A percentile compares a stretch with the other conserved stretches of the same genome.
Conservation (phyloP, 2,888 invertebrate genomes). For the Xanthia icteritia region DNA sequence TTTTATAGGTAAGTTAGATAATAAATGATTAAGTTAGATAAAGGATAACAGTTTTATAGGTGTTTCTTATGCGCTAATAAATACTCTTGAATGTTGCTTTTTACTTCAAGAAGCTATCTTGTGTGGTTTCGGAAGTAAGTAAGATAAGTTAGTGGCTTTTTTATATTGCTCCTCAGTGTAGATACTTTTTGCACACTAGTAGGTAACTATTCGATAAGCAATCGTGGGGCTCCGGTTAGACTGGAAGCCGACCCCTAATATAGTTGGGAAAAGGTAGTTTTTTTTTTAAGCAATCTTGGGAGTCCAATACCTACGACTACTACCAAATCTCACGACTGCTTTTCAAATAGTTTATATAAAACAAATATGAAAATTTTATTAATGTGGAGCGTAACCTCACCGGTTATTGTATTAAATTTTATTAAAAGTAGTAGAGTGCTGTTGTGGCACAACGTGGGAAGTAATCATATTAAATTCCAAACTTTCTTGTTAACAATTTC, state of each 20-base stretch:
- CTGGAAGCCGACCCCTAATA: too few species aligned
- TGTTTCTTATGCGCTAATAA: too few species aligned
- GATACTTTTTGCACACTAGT: not conserved
- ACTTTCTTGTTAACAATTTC: conserved; percentile 14
- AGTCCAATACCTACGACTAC: not conserved
- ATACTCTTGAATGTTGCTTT: too few species aligned
- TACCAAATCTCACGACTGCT: not conserved
- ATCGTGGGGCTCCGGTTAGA: not conserved
- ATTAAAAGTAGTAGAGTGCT: not conserved
- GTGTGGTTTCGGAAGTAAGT: too few species aligned
- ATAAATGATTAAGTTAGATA: too few species aligned
- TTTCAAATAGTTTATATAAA: not conserved
- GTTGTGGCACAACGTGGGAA: not conserved
- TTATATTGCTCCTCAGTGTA: not conserved
- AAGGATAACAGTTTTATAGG: too few species aligned
- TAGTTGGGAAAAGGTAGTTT: too few species aligned
- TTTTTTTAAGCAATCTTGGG: not conserved
- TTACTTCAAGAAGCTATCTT: too few species aligned
- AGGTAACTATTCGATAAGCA: not conserved
- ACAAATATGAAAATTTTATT: not conserved
- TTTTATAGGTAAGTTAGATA: too few species aligned
- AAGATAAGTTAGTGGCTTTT: too few species aligned
- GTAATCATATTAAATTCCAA: conserved; percentile 9
- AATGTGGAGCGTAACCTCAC: not conserved
- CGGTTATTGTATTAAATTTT: not conserved